Conservation (phyloP, 2,113 vertebrate genomes). For the Anseranas semipalmata region DNA sequence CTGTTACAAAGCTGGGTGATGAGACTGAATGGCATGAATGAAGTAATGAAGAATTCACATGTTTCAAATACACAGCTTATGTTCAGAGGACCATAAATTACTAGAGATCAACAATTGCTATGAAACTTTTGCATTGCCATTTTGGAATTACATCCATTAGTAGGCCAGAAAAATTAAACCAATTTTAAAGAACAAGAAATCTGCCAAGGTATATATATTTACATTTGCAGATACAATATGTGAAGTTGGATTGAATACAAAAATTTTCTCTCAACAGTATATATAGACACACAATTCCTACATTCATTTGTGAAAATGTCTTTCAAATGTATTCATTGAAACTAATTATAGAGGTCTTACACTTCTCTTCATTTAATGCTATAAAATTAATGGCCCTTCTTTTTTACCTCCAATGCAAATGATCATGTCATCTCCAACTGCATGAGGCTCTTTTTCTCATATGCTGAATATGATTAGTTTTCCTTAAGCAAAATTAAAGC, state of each 20-base stretch:
- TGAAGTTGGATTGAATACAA: not conserved
- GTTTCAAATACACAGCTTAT: not conserved
- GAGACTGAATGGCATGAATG: too few relatives aligned
- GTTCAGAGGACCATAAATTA: not conserved
- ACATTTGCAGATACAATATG: not conserved
- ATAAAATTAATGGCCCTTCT: slow-evolving; percentile 80
- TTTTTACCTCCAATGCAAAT: slow-evolving; percentile 75
- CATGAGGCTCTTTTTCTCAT: slow-evolving; percentile 44
- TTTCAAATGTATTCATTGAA: slow-evolving; percentile 72
- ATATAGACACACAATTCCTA: not conserved
- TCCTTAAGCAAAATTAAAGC: slow-evolving; percentile 57
- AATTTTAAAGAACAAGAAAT: not conserved
- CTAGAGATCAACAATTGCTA: not conserved
- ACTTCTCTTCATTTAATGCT: slow-evolving; percentile 73
- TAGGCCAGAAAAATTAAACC: not conserved
- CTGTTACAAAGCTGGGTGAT: not conserved
- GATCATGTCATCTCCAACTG: slow-evolving; percentile 61
- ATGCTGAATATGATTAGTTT: slow-evolving; percentile 67
- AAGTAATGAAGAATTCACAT: not conserved
- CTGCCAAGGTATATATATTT: not conserved
- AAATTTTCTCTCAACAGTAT: not conserved
- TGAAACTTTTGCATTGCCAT: not conserved
- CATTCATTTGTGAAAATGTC: slow-evolving; percentile 49
- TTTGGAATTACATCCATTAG: not conserved
- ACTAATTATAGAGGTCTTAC: slow-evolving; percentile 74